Conservation (phyloP, 1,140 invertebrate species). For the Listronotus bonariensis region DNA sequence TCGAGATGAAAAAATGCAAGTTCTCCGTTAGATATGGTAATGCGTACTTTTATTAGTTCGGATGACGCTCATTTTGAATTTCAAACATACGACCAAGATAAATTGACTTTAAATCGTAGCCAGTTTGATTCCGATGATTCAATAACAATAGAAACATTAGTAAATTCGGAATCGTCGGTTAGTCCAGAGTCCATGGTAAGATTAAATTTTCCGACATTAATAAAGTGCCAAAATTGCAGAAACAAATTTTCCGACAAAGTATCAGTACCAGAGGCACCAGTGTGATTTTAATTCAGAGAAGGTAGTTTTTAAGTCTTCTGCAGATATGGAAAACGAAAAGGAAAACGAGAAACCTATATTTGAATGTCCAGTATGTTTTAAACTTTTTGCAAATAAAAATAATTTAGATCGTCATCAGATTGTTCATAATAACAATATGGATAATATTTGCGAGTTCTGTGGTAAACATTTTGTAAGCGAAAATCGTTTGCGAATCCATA, state of each 20-base stretch:
- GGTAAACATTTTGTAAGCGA: slow-evolving; percentile 54
- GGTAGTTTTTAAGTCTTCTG: slow-evolving; percentile 44
- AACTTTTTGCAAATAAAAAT: slow-evolving; percentile 52
- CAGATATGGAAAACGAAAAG: slow-evolving; percentile 16
- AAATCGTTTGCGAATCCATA: slow-evolving; percentile 53
- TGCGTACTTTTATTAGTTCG: slow-evolving; percentile 5
- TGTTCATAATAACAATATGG: slow-evolving; percentile 45
- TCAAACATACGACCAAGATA: slow-evolving; percentile 11
- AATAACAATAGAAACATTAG: slow-evolving; percentile 10
- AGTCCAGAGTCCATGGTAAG: background rate
- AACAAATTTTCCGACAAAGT: slow-evolving; percentile 54
- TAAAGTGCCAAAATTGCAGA: slow-evolving; percentile 55
- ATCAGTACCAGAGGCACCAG: slow-evolving; percentile 55
- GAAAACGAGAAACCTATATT: slow-evolving; percentile 46
- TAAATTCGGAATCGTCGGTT: background rate
- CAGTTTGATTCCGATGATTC: slow-evolving; percentile 8
- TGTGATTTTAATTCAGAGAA: slow-evolving; percentile 55
- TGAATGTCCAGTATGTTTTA: slow-evolving; percentile 49
- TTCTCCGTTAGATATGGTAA: slow-evolving; percentile 3
- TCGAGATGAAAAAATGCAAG: slow-evolving; percentile 8
- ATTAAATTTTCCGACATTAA: slow-evolving; percentile 44
- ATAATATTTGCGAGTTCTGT: slow-evolving; percentile 52
- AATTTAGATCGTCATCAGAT: slow-evolving; percentile 51
- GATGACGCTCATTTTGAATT: slow-evolving; percentile 11
- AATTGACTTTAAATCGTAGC: slow-evolving; percentile 15